These are phyloP conservation scores for Cephalopachus bancanus DNA, from an alignment of 2,797 vertebrate species.

Conservation along the genomic window DNA sequence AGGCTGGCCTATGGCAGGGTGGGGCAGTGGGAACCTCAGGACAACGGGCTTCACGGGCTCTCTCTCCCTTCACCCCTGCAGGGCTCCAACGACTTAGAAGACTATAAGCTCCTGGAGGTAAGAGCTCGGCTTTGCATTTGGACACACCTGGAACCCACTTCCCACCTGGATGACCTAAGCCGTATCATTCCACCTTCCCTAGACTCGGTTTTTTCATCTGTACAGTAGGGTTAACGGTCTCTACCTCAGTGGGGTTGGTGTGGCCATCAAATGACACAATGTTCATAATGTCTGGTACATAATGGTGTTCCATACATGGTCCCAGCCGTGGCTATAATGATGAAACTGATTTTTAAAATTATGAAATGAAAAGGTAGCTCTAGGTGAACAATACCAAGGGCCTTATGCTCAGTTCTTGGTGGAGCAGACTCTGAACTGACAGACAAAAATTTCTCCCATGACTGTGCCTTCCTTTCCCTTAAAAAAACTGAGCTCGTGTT, in stretches of 20 bases:
- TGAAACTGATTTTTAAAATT: background rate
- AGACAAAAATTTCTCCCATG: background rate
- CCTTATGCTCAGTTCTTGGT: background rate
- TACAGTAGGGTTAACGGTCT: background rate
- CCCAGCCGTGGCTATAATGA: background rate
- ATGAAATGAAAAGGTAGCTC: background rate
- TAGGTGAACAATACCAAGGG: background rate
- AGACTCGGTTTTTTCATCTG: background rate
- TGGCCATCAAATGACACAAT: background rate
- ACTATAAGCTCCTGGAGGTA: accelerated
- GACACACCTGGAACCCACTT: background rate
- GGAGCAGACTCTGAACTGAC: background rate
- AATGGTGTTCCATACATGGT: background rate
- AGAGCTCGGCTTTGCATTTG: conserved; percentile 5
- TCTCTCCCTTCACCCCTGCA: background rate
- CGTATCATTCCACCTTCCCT: background rate
- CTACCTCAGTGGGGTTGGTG: background rate
- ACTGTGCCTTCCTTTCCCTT: background rate
- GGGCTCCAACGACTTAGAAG: accelerated
- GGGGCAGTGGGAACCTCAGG: background rate
- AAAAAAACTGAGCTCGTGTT: background rate
- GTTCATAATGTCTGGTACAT: background rate
- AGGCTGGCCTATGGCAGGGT: background rate
- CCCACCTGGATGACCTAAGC: background rate
- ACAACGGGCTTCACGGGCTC: background rate